Base-by-base conservation (phyloP, 2,888 invertebrate species). In the Drymonia ruficornis region DNA sequence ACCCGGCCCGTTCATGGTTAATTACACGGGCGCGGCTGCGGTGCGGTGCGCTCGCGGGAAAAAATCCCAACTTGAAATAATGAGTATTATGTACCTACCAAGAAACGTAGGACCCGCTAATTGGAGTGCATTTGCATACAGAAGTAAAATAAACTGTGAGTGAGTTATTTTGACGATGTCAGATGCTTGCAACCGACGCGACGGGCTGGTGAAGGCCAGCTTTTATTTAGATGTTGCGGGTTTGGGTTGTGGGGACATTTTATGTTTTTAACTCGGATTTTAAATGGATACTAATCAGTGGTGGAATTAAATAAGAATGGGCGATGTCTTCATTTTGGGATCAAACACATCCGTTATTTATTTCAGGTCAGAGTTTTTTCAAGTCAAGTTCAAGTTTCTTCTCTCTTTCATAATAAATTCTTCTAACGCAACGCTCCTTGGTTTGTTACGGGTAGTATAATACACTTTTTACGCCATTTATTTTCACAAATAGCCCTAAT, bases 101-200 rank as follows among this genome's bases (percentile, higher is more conserved):
- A 89, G 86, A 85, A 87, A 86, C 80, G 80, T 85, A 84, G 85
- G 83, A 83, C 78, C 78, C 81, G 85, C 87, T 91, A 87, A 91
- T 91, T 91, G 89, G 83, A 84, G 85, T 88, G 83, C 83, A 90
- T 91, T 91, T 91, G 87, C 90, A 91, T 90, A 86, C 80, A 84
- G 84, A 86, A 84, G 83, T 87, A 84, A 86, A 88, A 84, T 84
- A 81, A 85, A 86, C 79, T 75, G 76, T 63, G 76, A 85, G 78
- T 85, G 84, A 88, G 81, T 87, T 89, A 88, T 87, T 85, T 82
- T 84, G 85, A 86, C 80, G 82, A 80, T 82, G 81, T 80, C 78
- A 77, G 81, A 81, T 78, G 76, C 72, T 62, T 50, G 61, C 45
- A 54, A 79, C 75, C 78, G 76, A 23, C 23, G 5, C 23, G 23